Conservation (phyloP, 1,140 invertebrate genomes). For the Drosophila bipectinata region DNA sequence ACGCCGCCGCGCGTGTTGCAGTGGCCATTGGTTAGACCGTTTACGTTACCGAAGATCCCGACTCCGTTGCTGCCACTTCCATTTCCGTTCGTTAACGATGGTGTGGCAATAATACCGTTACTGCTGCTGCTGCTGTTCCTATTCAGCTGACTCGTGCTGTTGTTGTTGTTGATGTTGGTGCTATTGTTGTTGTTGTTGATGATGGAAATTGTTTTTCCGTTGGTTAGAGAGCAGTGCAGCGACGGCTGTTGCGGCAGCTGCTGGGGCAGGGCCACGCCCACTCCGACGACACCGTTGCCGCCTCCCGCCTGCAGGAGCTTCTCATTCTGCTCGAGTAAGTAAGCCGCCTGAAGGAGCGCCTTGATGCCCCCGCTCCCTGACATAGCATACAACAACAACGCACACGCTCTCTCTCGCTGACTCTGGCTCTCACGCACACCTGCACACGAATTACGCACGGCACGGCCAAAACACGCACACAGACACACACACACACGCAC, state of each 20-base stretch:
- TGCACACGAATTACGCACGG: conserved; percentile 28
- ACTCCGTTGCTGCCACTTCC: conserved; percentile 37
- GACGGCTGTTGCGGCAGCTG: conserved; percentile 21
- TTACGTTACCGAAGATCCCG: conserved; percentile 32
- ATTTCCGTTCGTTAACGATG: conserved; percentile 34
- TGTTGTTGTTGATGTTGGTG: conserved; percentile 52
- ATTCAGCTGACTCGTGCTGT: conserved; percentile 65
- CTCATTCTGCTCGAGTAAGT: conserved; percentile 58
- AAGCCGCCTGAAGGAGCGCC: conserved; percentile 60
- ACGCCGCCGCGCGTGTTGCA: conserved; percentile 26
- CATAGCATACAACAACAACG: conserved; percentile 61
- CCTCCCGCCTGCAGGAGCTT: conserved; percentile 36
- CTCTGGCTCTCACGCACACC: conserved; percentile 17
- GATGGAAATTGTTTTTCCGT: conserved; percentile 16
- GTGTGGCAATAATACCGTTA: conserved; percentile 44
- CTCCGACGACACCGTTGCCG: conserved; percentile 13
- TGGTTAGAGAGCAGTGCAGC: conserved; percentile 32
- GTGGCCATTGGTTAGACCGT: conserved; percentile 23
- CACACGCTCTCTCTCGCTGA: conserved; percentile 33
- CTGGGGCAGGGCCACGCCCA: conserved; percentile 20
- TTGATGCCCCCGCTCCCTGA: conserved; percentile 50
- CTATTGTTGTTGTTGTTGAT: conserved; percentile 11
- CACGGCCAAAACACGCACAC: conserved; percentile 26
- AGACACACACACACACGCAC: conserved; percentile 18
- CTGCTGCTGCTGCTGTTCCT: conserved; percentile 53